Conservation (phyloP, 2,888 invertebrate species). For the Platycheirus albimanus region DNA sequence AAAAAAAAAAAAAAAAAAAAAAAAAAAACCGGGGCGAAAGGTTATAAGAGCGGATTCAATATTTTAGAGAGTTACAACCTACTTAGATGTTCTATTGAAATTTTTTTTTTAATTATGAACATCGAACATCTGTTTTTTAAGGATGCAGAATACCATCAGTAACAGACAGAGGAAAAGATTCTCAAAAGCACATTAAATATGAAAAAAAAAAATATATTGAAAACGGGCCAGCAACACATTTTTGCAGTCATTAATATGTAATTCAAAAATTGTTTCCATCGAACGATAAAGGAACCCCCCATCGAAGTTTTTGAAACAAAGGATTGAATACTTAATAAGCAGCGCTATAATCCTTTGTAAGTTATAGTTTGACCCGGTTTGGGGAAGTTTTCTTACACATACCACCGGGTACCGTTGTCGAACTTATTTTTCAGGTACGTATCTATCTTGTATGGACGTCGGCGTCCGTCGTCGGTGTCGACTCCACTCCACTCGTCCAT, state of each 20-base stretch:
- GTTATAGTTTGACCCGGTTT: constrained; percentile 30
- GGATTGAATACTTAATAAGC: constrained; percentile 32
- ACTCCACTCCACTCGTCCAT: background rate
- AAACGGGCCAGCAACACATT: constrained; percentile 36
- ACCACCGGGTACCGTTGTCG: background rate
- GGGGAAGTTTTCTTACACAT: background rate
- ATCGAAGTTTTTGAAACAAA: constrained; percentile 23
- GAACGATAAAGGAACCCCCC: constrained; percentile 17
- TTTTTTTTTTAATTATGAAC: constrained; percentile 59
- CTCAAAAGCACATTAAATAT: constrained; percentile 17
- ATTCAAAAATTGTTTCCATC: constrained; percentile 59
- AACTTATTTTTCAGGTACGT: constrained; percentile 5
- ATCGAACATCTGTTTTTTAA: constrained; percentile 7
- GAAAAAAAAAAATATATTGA: background rate
- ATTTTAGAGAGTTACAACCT: constrained; percentile 67
- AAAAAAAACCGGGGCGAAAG: background rate
- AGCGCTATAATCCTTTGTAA: constrained; percentile 32
- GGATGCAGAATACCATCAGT: background rate
- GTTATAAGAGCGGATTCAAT: constrained; percentile 48
- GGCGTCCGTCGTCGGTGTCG: background rate
- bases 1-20: too few species aligned
- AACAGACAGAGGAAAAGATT: background rate
- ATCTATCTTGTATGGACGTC: background rate
- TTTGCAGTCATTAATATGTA: constrained; percentile 64
- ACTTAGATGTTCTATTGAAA: constrained; percentile 65